These are phyloP conservation scores for Heliothis peltigera DNA, from an alignment of 2,888 invertebrate genomes.

Conservation along the genomic window DNA sequence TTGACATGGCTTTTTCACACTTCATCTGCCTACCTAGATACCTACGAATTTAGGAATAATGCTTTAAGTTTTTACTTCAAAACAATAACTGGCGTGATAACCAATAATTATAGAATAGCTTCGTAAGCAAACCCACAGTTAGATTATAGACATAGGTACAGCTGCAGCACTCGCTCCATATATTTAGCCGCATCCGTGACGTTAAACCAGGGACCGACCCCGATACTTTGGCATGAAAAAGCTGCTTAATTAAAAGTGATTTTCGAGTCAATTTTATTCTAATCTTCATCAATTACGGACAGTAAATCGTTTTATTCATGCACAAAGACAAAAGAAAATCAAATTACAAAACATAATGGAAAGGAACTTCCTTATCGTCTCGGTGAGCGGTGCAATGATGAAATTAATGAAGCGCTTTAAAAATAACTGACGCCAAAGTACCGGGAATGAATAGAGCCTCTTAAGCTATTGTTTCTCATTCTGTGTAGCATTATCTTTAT, in stretches of 20 bases:
- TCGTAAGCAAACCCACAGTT: slow-evolving; percentile 1
- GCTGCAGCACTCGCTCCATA: slow-evolving; percentile 22
- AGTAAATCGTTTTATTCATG: background rate
- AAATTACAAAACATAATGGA: slow-evolving; percentile 18
- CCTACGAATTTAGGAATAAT: no score
- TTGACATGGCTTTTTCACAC: background rate
- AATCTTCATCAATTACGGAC: background rate
- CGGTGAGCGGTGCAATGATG: slow-evolving; percentile 8
- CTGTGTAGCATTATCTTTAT: slow-evolving; percentile 49
- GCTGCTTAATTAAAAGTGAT: slow-evolving; percentile 14
- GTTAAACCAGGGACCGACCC: background rate
- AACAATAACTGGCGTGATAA: no score
- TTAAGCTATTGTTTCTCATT: slow-evolving; percentile 50
- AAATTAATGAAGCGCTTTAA: slow-evolving; percentile 46
- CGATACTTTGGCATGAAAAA: slow-evolving; percentile 6
- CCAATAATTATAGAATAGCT: slow-evolving; percentile 8
- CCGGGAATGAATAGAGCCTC: slow-evolving; percentile 37
- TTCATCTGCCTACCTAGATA: background rate
- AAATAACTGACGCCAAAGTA: slow-evolving; percentile 36
- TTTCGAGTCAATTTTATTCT: background rate
- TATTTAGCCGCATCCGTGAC: slow-evolving; percentile 5
- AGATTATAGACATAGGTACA: slow-evolving; percentile 14
- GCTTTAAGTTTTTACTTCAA: no score
- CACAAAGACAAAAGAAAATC: slow-evolving; percentile 3
- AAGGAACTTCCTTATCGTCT: slow-evolving; percentile 31